Evolutionary conservation across 1,140 invertebrate species (phyloP).

Genomic region (Drosophila santomea): DNA sequence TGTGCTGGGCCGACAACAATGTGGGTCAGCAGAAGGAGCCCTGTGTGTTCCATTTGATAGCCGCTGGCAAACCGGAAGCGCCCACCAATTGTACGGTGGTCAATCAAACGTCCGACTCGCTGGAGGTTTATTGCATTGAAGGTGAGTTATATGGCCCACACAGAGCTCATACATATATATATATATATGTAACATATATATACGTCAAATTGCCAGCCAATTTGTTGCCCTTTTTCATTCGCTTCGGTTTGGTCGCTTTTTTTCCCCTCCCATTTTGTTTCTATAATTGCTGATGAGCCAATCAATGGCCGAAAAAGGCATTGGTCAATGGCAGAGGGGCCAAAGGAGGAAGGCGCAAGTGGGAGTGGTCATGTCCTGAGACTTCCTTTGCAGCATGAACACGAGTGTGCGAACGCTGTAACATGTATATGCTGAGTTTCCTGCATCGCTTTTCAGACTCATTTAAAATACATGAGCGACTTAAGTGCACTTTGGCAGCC

Average conservation of each 20-base stretch:
- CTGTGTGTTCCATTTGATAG: slow-evolving; percentile 90
- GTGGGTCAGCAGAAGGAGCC: slow-evolving; percentile 89
- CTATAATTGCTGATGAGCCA: slow-evolving; percentile 81
- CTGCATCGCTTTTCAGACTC: slow-evolving; percentile 81
- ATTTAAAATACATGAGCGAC: slow-evolving; percentile 84
- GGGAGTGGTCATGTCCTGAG: slow-evolving; percentile 27
- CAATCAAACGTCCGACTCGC: slow-evolving; percentile 92
- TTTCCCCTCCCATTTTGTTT: slow-evolving; percentile 18
- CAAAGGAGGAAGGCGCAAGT: background rate
- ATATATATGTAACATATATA: slow-evolving; percentile 8
- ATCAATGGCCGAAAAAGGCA: slow-evolving; percentile 62
- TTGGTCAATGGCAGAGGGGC: slow-evolving; percentile 7
- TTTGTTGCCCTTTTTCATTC: slow-evolving; percentile 48
- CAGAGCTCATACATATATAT: slow-evolving; percentile 6
- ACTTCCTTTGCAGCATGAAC: slow-evolving; percentile 43
- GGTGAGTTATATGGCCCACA: slow-evolving; percentile 69
- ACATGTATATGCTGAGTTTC: slow-evolving; percentile 62
- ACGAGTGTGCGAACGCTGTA: slow-evolving; percentile 25
- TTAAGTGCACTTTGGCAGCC: slow-evolving; percentile 83
- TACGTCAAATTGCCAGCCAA: slow-evolving; percentile 52
- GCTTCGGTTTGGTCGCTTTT: slow-evolving; percentile 2
- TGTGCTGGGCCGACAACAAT: slow-evolving; percentile 89
- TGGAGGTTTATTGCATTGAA: slow-evolving; percentile 91
- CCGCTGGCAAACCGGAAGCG: slow-evolving; percentile 91
- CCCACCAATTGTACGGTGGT: slow-evolving; percentile 92